Percentiles rank a stretch among this genome's conserved stretches.
Evolutionary conservation across 2,113 vertebrate genomes (phyloP).

Genomic region (Bubo bubo): DNA sequence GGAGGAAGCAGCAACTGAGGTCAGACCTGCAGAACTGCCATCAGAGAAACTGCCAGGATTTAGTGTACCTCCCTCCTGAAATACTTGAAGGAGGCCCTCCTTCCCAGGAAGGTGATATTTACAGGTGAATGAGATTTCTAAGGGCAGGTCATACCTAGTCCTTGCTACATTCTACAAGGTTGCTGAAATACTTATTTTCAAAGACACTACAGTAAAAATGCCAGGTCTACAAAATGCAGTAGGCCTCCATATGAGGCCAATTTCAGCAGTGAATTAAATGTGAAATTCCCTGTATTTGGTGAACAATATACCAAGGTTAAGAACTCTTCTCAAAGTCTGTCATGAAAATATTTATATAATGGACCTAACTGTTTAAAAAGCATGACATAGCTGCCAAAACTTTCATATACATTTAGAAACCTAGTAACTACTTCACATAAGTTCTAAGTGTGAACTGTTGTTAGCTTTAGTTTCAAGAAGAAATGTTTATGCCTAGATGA

Average conservation of each 20-base stretch:
- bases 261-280: not conserved
- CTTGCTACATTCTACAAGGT: not conserved
- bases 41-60: constrained; percentile 4
- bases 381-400: not conserved
- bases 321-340: not conserved
- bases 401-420: not conserved
- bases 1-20: constrained; percentile 22
- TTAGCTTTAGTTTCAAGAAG: not conserved
- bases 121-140: constrained; percentile 58
- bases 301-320: not conserved
- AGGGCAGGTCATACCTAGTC: not conserved
- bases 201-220: not conserved
- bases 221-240: not conserved
- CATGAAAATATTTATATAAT: not conserved
- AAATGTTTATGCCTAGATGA: not conserved
- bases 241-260: not conserved
- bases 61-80: constrained; percentile 64
- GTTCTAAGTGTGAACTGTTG: not conserved
- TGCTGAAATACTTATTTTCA: not conserved
- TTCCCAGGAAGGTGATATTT: constrained; percentile 62
- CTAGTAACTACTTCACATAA: not conserved
- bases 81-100: constrained; percentile 39
- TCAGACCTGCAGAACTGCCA: constrained; percentile 26
- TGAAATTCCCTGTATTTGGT: not conserved
- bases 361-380: not conserved